Evolutionary conservation across 1,140 invertebrate species (phyloP).

Genomic region (Phocides pigmalion): DNA sequence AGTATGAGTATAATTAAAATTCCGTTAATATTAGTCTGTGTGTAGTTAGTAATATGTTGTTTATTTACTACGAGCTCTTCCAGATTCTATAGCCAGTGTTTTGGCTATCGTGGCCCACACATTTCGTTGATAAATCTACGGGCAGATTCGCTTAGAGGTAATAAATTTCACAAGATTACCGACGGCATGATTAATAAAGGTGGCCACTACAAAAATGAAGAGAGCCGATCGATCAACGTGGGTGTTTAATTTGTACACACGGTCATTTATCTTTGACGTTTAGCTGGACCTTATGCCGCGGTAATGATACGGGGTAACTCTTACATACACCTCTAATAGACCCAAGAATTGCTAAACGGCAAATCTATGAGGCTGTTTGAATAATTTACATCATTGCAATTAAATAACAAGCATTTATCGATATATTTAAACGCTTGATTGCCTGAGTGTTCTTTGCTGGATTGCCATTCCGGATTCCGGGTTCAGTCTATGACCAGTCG

Average conservation of each 20-base stretch:
- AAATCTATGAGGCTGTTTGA: constrained; percentile 22
- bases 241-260: constrained; percentile 75
- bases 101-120: constrained; percentile 62
- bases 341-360: constrained; percentile 21
- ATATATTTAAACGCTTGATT: not conserved
- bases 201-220: constrained; percentile 74
- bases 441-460: too few species aligned
- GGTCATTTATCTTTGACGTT: constrained; percentile 72
- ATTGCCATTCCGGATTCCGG: too few species aligned
- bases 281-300: constrained; percentile 52
- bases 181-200: constrained; percentile 74
- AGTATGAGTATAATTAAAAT: too few species aligned
- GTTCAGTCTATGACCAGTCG: too few species aligned
- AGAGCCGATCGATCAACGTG: constrained; percentile 76
- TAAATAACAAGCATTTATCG: constrained; percentile 22
- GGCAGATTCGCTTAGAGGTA: constrained; percentile 79
- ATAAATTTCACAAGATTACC: constrained; percentile 81
- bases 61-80: constrained; percentile 36
- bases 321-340: constrained; percentile 21
- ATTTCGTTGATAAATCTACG: constrained; percentile 75
- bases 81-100: constrained; percentile 37
- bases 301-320: constrained; percentile 58
- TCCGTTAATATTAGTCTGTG: too few species aligned
- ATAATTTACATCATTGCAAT: constrained; percentile 30
- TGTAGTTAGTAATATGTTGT: too few species aligned